Base-by-base conservation (phyloP, 2,888 invertebrate species). In the Drosophila prostipennis region DNA sequence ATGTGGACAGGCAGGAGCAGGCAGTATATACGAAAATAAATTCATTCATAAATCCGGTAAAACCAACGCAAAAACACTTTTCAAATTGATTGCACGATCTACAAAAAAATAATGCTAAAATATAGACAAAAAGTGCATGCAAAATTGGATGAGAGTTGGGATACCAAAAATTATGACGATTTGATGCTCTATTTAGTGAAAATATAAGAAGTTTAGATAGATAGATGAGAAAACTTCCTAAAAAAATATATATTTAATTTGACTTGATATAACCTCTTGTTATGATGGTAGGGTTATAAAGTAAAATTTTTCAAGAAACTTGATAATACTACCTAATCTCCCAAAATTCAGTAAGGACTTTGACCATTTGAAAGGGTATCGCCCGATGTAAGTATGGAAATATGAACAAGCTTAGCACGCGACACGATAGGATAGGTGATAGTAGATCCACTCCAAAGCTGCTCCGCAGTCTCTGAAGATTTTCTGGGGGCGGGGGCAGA, bases 11-110 rank as follows among this genome's bases (percentile, higher is more conserved):
- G 37, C 26, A 34, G 56, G 51, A 65, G 77, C 29, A 29, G 26
- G 26, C 26, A 26, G 73, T 75, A 77, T 67, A 83, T 70, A 77
- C 81, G 43, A 80, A 86, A 83, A 80, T 85, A 87, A 87, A 87
- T 85, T 85, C 84, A 85, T 85, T 85, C 84, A 85, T 85, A 87
- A 85, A 85, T 87, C 84, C 84, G 88, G 84, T 85, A 86, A 87
- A 87, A 78, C 84, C 84, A 87, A 85, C 84, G 84, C 84, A 83
- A 87, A 84, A 65, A 65, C 67, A 78, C 55, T 76, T 71, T 87
- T 80, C 69, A 87, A 87, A 87, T 85, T 86, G 84, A 85, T 85
- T 86, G 84, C 88, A 73, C 74, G 80, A 78, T 74, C 71, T 70
- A 48, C 34, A 34, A 40, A 39, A 68, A 74, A 48, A 48, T 48